These are phyloP conservation scores for Lycia hirtaria DNA, from an alignment of 2,888 invertebrate species.

Conservation along the genomic window DNA sequence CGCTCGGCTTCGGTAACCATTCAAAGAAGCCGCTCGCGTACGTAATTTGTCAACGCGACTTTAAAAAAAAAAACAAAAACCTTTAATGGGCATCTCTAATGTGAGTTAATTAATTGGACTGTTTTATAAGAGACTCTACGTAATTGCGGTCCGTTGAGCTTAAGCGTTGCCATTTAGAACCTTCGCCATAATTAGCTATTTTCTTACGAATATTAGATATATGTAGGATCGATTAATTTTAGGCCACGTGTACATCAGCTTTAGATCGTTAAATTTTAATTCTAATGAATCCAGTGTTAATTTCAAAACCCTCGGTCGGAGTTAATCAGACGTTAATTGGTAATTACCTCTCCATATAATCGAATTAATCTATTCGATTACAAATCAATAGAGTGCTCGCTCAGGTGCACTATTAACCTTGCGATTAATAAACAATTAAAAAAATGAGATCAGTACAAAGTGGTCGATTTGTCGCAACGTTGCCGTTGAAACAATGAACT, in stretches of 20 bases:
- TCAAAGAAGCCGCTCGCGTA: slow-evolving; percentile 67
- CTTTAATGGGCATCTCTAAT: slow-evolving; percentile 69
- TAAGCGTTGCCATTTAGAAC: slow-evolving; percentile 57
- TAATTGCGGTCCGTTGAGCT: slow-evolving; percentile 60
- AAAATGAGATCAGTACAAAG: slow-evolving; percentile 71
- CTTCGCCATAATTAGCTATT: slow-evolving; percentile 41
- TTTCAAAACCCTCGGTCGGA: slow-evolving; percentile 22
- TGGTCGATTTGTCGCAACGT: slow-evolving; percentile 68
- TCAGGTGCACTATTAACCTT: slow-evolving; percentile 46
- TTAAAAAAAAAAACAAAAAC: slow-evolving; percentile 66
- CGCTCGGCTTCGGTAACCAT: slow-evolving; percentile 47
- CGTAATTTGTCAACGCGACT: slow-evolving; percentile 75
- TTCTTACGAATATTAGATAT: slow-evolving; percentile 27
- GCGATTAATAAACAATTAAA: slow-evolving; percentile 60
- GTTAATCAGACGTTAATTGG: slow-evolving; percentile 27
- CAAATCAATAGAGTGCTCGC: slow-evolving; percentile 37
- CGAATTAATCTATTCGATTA: slow-evolving; percentile 34
- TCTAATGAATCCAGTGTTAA: slow-evolving; percentile 8
- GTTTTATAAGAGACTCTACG: slow-evolving; percentile 56
- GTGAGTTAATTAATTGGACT: slow-evolving; percentile 75
- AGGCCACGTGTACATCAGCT: slow-evolving; percentile 15
- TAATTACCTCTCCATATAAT: slow-evolving; percentile 36
- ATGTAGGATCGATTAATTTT: slow-evolving; percentile 35
- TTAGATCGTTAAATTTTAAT: background rate
- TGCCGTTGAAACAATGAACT: slow-evolving; percentile 60